Evolutionary conservation across 2,888 invertebrate genomes (phyloP).

Genomic region (Phengaris alcon): DNA sequence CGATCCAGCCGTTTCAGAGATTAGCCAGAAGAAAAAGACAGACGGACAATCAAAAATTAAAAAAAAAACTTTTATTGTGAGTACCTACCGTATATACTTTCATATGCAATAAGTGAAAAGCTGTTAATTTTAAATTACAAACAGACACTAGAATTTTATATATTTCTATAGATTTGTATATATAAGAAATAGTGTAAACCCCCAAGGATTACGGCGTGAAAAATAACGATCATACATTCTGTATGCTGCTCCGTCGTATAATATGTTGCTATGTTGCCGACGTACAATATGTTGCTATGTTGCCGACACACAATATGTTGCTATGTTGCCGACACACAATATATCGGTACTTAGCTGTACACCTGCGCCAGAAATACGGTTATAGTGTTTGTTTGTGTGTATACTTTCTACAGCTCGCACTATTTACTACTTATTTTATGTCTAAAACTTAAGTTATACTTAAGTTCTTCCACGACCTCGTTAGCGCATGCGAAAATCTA

Average conservation of each 20-base stretch:
- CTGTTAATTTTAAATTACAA: no score
- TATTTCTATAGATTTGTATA: no score
- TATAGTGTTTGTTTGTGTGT: neutral
- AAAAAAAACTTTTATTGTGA: no score
- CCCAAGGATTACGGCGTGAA: conserved; percentile 6
- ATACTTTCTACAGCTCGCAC: neutral
- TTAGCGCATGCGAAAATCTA: no score
- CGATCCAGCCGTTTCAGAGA: no score
- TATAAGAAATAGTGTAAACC: neutral
- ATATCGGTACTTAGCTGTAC: neutral
- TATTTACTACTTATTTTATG: neutral
- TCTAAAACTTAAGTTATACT: neutral
- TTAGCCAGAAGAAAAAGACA: no score
- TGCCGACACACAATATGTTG: conserved; percentile 5
- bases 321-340: neutral
- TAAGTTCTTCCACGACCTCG: no score
- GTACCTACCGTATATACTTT: no score
- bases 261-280: neutral
- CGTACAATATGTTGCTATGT: conserved; percentile 2
- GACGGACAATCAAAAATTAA: no score
- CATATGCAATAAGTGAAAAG: no score
- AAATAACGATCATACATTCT: neutral
- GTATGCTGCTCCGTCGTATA: neutral
- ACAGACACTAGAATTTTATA: no score
- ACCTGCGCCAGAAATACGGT: conserved; percentile 2